A percentile compares a stretch with the other conserved stretches of the same genome.
Evolutionary conservation across 2,113 vertebrate species (phyloP).

Genomic region (Albula glossodonta): DNA sequence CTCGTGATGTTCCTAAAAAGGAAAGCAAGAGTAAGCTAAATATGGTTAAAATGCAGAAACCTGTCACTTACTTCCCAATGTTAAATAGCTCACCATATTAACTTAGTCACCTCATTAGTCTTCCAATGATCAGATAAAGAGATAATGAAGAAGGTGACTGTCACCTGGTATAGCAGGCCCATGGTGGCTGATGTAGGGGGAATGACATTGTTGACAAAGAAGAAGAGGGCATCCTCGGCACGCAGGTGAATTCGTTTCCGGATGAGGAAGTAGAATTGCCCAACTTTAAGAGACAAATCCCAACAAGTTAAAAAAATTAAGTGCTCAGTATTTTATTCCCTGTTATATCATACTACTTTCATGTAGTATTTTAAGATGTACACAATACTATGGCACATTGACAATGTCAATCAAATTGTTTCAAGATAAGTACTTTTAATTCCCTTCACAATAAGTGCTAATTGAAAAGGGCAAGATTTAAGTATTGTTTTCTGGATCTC

Average conservation of each 20-base stretch:
- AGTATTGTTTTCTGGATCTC: too few species aligned
- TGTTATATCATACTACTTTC: background rate
- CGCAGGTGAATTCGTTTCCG: slow-evolving; percentile 92
- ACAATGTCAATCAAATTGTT: too few species aligned
- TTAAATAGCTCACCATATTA: background rate
- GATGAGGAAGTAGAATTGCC: slow-evolving; percentile 94
- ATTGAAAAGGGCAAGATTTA: too few species aligned
- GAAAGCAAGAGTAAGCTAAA: background rate
- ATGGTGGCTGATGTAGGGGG: slow-evolving; percentile 92
- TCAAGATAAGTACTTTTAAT: too few species aligned
- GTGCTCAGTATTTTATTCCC: background rate
- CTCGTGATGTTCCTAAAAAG: slow-evolving; percentile 84
- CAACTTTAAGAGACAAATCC: slow-evolving; percentile 64
- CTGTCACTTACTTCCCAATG: background rate
- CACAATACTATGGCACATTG: too few species aligned
- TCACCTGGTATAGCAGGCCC: slow-evolving; percentile 90
- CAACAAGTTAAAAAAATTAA: background rate
- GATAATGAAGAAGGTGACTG: background rate
- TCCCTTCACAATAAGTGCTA: too few species aligned
- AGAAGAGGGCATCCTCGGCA: slow-evolving; percentile 91
- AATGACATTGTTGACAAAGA: slow-evolving; percentile 96
- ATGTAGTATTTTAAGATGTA: background rate
- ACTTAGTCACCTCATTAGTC: background rate
- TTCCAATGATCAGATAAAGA: background rate
- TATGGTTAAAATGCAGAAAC: background rate